Evolutionary conservation across 2,797 vertebrate genomes (phyloP).

Genomic region (Scomberomorus guttatus): DNA sequence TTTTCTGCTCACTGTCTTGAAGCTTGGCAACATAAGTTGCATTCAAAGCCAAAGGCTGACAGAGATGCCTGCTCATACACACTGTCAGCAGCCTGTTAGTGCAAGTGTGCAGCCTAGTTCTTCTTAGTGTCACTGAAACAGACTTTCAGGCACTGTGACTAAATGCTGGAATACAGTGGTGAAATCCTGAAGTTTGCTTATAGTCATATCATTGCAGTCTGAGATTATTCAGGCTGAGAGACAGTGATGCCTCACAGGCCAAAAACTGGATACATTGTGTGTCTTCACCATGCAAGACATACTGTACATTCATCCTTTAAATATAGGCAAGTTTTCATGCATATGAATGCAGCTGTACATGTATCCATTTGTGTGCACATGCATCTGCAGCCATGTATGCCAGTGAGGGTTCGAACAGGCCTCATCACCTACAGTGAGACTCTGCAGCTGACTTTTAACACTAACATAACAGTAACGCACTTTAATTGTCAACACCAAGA

Average conservation of each 20-base stretch:
- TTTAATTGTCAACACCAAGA: not conserved
- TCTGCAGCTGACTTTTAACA: not conserved
- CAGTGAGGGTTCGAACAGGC: not conserved
- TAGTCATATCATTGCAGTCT: not conserved
- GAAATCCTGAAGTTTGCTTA: not conserved
- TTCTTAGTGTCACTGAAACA: constrained; percentile 1
- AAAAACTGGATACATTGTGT: not conserved
- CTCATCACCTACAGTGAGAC: not conserved
- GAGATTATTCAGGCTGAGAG: not conserved
- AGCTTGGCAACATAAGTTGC: constrained; percentile 20
- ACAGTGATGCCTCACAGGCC: not conserved
- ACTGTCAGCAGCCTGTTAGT: constrained; percentile 11
- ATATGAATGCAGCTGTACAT: not conserved
- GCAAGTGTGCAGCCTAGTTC: constrained; percentile 1
- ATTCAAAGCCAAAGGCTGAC: constrained; percentile 29
- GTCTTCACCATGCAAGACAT: not conserved
- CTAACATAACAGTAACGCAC: not conserved
- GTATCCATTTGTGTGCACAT: not conserved
- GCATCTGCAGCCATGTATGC: not conserved
- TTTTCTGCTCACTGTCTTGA: constrained; percentile 34
- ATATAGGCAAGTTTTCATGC: not conserved
- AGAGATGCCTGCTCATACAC: constrained; percentile 11
- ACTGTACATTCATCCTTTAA: not conserved
- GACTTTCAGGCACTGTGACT: not conserved
- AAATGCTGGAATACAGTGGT: not conserved